These are phyloP conservation scores for Marisa cornuarietis DNA, from an alignment of 1,140 invertebrate genomes.

Conservation along the genomic window DNA sequence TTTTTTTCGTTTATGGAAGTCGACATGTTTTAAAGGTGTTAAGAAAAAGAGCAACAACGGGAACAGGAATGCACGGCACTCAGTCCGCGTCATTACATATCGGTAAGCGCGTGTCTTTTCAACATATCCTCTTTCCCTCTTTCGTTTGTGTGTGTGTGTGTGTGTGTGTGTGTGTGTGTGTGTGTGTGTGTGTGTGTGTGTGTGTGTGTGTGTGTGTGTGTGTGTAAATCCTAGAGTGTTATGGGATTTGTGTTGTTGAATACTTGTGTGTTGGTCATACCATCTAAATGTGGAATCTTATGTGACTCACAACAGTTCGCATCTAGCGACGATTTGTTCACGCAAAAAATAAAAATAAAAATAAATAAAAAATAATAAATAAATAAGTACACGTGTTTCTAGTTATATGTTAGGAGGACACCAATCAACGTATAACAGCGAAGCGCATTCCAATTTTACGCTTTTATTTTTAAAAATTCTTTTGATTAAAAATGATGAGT, in stretches of 20 bases:
- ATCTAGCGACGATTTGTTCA: too few species aligned
- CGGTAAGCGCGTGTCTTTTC: neutral
- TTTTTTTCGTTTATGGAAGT: neutral
- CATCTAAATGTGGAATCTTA: too few species aligned
- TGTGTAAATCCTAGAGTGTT: neutral
- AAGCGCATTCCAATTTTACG: too few species aligned
- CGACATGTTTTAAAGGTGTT: neutral
- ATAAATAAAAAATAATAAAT: too few species aligned
- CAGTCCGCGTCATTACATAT: neutral
- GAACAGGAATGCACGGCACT: too few species aligned
- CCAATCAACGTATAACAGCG: too few species aligned
- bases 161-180: slow-evolving; percentile 14
- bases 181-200: slow-evolving; percentile 9
- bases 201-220: slow-evolving; percentile 1
- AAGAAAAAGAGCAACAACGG: neutral
- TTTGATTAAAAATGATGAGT: too few species aligned
- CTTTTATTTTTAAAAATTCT: too few species aligned
- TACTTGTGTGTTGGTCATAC: neutral
- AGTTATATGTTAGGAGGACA: too few species aligned
- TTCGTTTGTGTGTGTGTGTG: neutral
- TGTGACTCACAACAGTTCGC: too few species aligned
- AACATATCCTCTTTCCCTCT: neutral
- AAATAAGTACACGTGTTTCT: too few species aligned
- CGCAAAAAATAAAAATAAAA: too few species aligned
- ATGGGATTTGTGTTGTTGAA: neutral